Percentiles rank a stretch among this genome's conserved stretches.
phyloP scores from a whole-genome alignment of 2,888 invertebrate genomes.

The Heteropelma amictum region DNA sequence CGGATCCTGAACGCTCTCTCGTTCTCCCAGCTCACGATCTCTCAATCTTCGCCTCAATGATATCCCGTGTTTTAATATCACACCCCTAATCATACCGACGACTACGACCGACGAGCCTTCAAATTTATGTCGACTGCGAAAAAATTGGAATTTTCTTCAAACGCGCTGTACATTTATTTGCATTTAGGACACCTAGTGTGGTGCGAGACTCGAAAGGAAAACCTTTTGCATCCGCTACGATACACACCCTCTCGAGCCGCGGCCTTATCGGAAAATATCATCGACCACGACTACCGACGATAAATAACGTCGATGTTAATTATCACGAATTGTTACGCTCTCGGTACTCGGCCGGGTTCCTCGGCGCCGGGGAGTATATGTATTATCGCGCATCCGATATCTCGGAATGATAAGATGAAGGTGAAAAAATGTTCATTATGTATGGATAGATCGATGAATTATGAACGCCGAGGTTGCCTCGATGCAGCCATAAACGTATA shows the following conservation, averaged over 20 bases:
- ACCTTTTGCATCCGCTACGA: background rate
- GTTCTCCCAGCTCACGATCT: slow-evolving; percentile 65
- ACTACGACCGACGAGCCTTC: background rate
- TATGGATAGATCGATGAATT: slow-evolving; percentile 39
- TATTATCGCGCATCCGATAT: slow-evolving; percentile 46
- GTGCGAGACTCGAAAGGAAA: background rate
- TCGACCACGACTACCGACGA: slow-evolving; percentile 47
- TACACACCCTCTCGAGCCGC: slow-evolving; percentile 10
- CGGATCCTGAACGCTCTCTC: slow-evolving; percentile 64
- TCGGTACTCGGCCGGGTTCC: slow-evolving; percentile 22
- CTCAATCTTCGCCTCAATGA: slow-evolving; percentile 64
- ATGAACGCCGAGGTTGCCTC: too few species aligned
- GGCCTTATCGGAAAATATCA: slow-evolving; percentile 50
- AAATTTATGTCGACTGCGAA: background rate
- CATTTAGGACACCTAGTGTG: background rate
- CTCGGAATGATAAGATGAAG: slow-evolving; percentile 26
- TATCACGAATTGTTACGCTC: slow-evolving; percentile 46
- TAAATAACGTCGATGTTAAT: slow-evolving; percentile 54
- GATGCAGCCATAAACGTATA: too few species aligned
- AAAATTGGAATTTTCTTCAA: background rate
- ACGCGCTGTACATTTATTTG: background rate
- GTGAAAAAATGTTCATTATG: slow-evolving; percentile 14
- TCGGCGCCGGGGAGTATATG: slow-evolving; percentile 28
- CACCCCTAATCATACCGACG: background rate
- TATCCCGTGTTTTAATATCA: slow-evolving; percentile 15